phyloP scores from a whole-genome alignment of 2,888 invertebrate genomes.

The Troides helena region DNA sequence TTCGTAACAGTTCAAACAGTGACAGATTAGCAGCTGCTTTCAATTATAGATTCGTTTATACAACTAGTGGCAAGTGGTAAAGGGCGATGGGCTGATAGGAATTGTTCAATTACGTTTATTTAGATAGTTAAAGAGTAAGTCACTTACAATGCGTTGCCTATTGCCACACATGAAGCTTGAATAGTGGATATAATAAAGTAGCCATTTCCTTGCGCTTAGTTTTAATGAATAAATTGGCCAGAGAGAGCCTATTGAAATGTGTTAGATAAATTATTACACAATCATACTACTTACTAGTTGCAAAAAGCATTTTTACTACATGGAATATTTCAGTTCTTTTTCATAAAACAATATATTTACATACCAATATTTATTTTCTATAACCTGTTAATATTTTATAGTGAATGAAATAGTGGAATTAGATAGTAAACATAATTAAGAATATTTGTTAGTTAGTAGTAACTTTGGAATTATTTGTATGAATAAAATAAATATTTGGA shows the following conservation, averaged over 20 bases:
- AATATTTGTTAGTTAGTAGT: too few species aligned
- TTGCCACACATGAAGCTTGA: conserved; percentile 48
- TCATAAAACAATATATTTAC: too few species aligned
- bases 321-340: too few species aligned
- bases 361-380: too few species aligned
- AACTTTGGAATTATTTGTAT: too few species aligned
- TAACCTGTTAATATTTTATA: too few species aligned
- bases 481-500: too few species aligned
- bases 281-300: neutral
- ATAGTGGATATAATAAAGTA: conserved; percentile 21
- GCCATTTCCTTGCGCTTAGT: conserved; percentile 22
- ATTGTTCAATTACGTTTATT: conserved; percentile 76
- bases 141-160: conserved; percentile 67
- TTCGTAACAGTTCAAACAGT: conserved; percentile 1
- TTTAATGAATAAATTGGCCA: conserved; percentile 9
- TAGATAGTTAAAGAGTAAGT: conserved; percentile 72
- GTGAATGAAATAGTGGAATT: too few species aligned
- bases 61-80: conserved; percentile 42
- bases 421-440: too few species aligned
- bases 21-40: conserved; percentile 28
- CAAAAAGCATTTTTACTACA: neutral
- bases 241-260: neutral
- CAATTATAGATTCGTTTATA: conserved; percentile 29
- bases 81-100: conserved; percentile 75
- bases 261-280: neutral